Evolutionary conservation across 2,888 invertebrate genomes (phyloP).

Genomic region (Eristalis pertinax): DNA sequence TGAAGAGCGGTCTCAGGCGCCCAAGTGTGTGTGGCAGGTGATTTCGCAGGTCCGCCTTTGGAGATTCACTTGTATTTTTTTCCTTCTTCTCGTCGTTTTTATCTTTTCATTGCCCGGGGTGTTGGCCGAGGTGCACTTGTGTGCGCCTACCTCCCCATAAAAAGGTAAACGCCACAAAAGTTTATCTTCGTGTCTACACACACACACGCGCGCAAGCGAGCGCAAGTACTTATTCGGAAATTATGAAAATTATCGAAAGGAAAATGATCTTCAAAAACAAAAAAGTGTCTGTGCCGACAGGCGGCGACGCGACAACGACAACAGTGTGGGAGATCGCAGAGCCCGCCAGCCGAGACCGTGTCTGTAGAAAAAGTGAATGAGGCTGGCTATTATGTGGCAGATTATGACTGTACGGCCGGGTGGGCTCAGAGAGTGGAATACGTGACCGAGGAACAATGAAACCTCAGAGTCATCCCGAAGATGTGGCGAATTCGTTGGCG

Average conservation of each 20-base stretch:
- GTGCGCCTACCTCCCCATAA: not conserved
- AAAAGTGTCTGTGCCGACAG: constrained; percentile 17
- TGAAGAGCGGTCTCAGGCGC: constrained; percentile 20
- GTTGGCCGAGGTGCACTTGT: constrained; percentile 20
- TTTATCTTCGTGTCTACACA: not conserved
- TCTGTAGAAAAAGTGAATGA: constrained; percentile 46
- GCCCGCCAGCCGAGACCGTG: not conserved
- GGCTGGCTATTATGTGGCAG: constrained; percentile 27
- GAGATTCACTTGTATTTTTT: constrained; percentile 43
- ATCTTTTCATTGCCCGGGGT: constrained; percentile 7
- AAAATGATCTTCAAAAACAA: constrained; percentile 18
- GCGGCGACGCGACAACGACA: constrained; percentile 9
- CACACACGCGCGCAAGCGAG: not conserved
- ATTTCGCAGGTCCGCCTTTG: constrained; percentile 55
- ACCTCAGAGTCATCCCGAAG: constrained; percentile 32
- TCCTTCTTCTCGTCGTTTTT: not conserved
- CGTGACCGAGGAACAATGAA: constrained; percentile 51
- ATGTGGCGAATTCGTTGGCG: constrained; percentile 25
- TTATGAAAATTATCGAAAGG: constrained; percentile 45
- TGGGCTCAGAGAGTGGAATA: constrained; percentile 25
- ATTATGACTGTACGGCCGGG: constrained; percentile 26
- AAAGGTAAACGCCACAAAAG: constrained; percentile 26
- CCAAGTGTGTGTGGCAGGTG: constrained; percentile 25
- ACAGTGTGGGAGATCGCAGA: not conserved
- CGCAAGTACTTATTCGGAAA: constrained; percentile 3